Evolutionary conservation across 2,888 invertebrate genomes (phyloP), one percentile per base, ranked within the genome.

Genomic region (Oxytorus armatus): DNA sequence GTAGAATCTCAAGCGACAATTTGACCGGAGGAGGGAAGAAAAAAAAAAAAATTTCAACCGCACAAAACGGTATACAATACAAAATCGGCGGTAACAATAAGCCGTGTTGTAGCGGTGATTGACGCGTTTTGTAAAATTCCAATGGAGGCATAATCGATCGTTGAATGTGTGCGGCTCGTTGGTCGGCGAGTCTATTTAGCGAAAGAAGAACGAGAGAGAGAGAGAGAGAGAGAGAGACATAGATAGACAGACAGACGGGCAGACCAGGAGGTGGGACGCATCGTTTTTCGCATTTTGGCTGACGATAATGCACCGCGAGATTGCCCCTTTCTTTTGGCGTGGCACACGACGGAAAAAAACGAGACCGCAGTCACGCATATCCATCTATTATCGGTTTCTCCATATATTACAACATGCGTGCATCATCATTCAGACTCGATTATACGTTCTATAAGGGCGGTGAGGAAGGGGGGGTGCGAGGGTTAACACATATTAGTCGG

Each of bases 281-380:
- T 33, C 29, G 39, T 74, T 76, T 49, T 25, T 42, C 18, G 68
- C 42, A 59, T 36, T 75, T 75, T 51, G 55, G 39, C 57, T 36
- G 72, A 66, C 39, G 61, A 49, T 61, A 59, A 57, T n/a, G 59
- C 75, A 59, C 75, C 57, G 55, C 51, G 53, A 63, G 72, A 79
- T 74, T 79, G 65, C 29, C 47, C 14, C 21, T 69, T 63, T 68
- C 66, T 39, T 69, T 39, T 63, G 25, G 33, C 51, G 29, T 53
- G 72, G 79, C 75, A 76, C 75, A 72, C 76, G 79, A 79, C 79
- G 51, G 66, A 72, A 72, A 70, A 57, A 36, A 73, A 72, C 59
- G 70, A 25, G 63, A 70, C 74, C 65, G 65, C 59, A 44, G 66
- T 36, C 75, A 79, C 76, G 79, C 79, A 79, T 18, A 68, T 53